Evolutionary conservation across 2,113 vertebrate species (phyloP).

Genomic region (Pungitius pungitius): DNA sequence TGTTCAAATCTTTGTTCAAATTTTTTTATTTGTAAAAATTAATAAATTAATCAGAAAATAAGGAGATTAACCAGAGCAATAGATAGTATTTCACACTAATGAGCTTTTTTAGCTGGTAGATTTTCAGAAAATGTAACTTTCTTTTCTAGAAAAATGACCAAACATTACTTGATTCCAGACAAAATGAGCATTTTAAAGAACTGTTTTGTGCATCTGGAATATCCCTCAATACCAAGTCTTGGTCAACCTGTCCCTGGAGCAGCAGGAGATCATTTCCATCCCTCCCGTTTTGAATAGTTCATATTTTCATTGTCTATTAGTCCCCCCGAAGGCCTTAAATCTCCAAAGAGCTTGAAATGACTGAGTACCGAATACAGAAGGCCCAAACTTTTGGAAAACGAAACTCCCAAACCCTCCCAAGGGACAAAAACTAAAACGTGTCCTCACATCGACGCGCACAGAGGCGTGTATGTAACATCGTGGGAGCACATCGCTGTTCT

Average conservation of each 20-base stretch:
- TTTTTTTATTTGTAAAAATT: no score
- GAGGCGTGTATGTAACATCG: not conserved
- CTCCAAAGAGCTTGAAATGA: not conserved
- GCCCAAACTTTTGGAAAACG: not conserved
- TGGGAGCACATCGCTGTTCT: not conserved
- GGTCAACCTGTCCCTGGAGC: not conserved
- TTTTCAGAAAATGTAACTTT: not conserved
- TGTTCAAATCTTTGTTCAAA: rapidly evolving
- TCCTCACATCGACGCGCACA: not conserved
- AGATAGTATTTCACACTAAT: no score
- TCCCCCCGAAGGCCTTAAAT: not conserved
- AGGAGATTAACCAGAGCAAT: no score
- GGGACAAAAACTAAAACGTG: not conserved
- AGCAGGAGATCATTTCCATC: no score
- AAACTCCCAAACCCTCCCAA: not conserved
- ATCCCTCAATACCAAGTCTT: not conserved
- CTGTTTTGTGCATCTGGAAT: not conserved
- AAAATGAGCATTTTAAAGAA: not conserved
- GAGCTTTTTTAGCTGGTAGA: no score
- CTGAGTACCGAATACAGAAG: not conserved
- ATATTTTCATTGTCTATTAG: not conserved
- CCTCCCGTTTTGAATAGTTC: not conserved
- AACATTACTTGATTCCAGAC: not conserved
- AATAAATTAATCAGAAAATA: no score
- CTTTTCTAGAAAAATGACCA: not conserved